These are phyloP conservation scores for Steinernema carpocapsae DNA, from an alignment of 2,888 invertebrate genomes.

Conservation along the genomic window DNA sequence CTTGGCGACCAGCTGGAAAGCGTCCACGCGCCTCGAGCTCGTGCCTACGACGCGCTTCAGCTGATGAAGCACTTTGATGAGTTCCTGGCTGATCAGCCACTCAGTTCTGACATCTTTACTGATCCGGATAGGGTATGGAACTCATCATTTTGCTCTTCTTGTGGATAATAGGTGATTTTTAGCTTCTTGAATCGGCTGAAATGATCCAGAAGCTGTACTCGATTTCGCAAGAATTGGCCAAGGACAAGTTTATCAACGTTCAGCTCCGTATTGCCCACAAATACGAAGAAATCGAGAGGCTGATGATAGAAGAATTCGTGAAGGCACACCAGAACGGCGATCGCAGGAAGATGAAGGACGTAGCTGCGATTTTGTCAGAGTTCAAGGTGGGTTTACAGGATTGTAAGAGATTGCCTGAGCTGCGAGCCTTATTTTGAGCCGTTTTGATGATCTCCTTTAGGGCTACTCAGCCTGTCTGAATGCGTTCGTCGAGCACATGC, in stretches of 20 bases:
- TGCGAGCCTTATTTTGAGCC: background rate
- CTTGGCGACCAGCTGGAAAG: slow-evolving; percentile 93
- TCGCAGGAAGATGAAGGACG: slow-evolving; percentile 87
- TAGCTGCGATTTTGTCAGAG: slow-evolving; percentile 87
- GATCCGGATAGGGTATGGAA: slow-evolving; percentile 79
- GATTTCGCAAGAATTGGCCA: slow-evolving; percentile 83
- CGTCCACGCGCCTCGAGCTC: slow-evolving; percentile 88
- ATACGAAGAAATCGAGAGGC: slow-evolving; percentile 69
- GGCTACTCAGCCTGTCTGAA: slow-evolving; percentile 94
- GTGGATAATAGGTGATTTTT: slow-evolving; percentile 52
- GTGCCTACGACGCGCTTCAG: slow-evolving; percentile 92
- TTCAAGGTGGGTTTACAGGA: slow-evolving; percentile 76
- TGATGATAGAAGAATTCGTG: slow-evolving; percentile 91
- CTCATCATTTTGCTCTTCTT: background rate
- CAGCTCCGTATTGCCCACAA: slow-evolving; percentile 66
- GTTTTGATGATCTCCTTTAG: slow-evolving; percentile 65
- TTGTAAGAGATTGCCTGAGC: background rate
- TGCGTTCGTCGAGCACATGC: slow-evolving; percentile 85
- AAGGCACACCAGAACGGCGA: slow-evolving; percentile 79
- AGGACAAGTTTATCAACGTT: slow-evolving; percentile 63
- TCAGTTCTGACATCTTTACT: slow-evolving; percentile 84
- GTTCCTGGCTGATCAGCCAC: slow-evolving; percentile 82
- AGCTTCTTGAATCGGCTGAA: slow-evolving; percentile 93
- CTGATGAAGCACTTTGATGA: slow-evolving; percentile 89
- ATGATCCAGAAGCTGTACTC: slow-evolving; percentile 93